phyloP scores from a whole-genome alignment of 2,888 invertebrate genomes.

The Drosophila buzzatii region DNA sequence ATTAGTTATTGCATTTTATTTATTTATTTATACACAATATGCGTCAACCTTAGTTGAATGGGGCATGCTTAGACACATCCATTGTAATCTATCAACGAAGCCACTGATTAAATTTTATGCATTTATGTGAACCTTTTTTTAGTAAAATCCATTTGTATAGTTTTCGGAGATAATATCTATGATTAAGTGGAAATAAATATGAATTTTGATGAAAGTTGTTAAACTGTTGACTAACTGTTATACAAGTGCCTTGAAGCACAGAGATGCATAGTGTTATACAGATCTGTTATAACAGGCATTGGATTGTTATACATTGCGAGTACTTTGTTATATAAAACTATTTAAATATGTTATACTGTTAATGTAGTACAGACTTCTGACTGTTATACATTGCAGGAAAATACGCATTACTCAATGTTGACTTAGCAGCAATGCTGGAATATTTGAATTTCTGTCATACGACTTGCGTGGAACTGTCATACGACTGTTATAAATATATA shows the following conservation, averaged over 20 bases:
- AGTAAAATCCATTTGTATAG: conserved; percentile 4
- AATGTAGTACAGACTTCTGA: background rate
- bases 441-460: too few relatives aligned
- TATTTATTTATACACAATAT: conserved; percentile 49
- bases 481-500: background rate
- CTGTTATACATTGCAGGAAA: background rate
- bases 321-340: too few relatives aligned
- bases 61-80: conserved; percentile 3
- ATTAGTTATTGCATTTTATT: conserved; percentile 40
- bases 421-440: too few relatives aligned
- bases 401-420: too few relatives aligned
- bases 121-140: conserved; percentile 35
- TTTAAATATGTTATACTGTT: background rate
- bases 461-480: too few relatives aligned
- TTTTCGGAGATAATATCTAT: background rate
- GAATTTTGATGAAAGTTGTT: background rate
- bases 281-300: background rate
- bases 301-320: background rate
- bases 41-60: background rate
- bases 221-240: background rate
- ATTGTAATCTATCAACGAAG: conserved; percentile 55
- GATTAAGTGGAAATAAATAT: conserved; percentile 31
- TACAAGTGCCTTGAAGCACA: background rate
- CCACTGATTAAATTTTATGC: conserved; percentile 71
- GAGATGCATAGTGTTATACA: background rate